These are phyloP conservation scores for Archips crataeganus DNA, from an alignment of 2,888 invertebrate genomes.

Conservation along the genomic window DNA sequence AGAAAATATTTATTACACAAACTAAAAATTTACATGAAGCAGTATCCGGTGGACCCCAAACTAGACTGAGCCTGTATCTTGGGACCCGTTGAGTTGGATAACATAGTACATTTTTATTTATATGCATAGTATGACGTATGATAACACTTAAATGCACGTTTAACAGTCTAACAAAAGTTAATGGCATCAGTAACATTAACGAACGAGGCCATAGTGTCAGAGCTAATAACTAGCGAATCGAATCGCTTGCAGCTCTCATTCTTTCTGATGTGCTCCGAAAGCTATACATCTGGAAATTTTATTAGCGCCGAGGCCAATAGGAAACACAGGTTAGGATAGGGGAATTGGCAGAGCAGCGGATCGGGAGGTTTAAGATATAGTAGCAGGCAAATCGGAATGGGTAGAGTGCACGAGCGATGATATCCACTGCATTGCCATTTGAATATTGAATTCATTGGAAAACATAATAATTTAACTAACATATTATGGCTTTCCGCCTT, in stretches of 20 bases:
- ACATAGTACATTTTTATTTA: too few species aligned
- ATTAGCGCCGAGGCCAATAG: constrained; percentile 5
- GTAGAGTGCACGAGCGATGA: not conserved
- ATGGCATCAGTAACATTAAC: not conserved
- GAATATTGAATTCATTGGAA: not conserved
- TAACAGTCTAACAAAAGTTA: not conserved
- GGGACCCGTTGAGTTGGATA: too few species aligned
- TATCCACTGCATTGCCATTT: not conserved
- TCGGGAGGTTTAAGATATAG: not conserved
- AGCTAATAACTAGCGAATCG: not conserved
- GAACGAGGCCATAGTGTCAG: not conserved
- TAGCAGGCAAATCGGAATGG: not conserved
- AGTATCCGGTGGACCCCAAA: too few species aligned
- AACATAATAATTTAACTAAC: too few species aligned
- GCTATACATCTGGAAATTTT: not conserved
- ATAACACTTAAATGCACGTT: too few species aligned
- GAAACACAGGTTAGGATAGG: not conserved
- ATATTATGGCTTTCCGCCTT: not conserved
- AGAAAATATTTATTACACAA: too few species aligned
- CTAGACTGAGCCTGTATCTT: too few species aligned
- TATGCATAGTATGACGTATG: too few species aligned
- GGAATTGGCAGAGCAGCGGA: not conserved
- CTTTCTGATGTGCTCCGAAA: not conserved
- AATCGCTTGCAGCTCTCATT: not conserved
- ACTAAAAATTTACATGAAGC: too few species aligned